A percentile compares a stretch with the other conserved stretches of the same genome.
phyloP scores from a whole-genome alignment of 2,797 vertebrate genomes.

The Anguilla anguilla region DNA sequence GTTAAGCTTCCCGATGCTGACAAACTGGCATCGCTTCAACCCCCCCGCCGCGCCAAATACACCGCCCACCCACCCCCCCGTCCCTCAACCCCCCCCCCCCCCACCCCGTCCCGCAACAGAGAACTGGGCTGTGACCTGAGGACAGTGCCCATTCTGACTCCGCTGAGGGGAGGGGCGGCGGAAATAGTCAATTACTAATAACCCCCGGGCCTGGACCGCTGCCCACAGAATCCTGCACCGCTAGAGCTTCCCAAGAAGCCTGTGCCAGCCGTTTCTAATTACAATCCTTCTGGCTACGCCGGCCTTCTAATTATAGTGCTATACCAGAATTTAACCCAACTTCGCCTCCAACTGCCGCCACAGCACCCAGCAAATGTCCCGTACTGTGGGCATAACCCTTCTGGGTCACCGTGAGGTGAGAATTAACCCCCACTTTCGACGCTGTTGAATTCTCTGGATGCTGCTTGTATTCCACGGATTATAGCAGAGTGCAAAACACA shows the following conservation, averaged over 20 bases:
- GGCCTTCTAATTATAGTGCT: slow-evolving; percentile 36
- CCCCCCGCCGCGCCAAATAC: background rate
- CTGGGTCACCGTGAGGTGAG: background rate
- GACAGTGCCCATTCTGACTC: slow-evolving; percentile 27
- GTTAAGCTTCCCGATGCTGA: slow-evolving; percentile 39
- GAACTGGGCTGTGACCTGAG: slow-evolving; percentile 27
- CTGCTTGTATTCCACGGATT: background rate
- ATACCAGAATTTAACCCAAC: background rate
- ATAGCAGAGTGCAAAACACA: background rate
- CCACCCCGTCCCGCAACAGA: background rate
- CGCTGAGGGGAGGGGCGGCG: background rate
- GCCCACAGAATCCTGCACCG: slow-evolving; percentile 16
- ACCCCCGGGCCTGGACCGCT: background rate
- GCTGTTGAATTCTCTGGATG: background rate
- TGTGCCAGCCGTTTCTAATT: slow-evolving; percentile 43
- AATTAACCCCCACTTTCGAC: background rate
- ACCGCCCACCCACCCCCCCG: background rate
- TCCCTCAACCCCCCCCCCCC: background rate
- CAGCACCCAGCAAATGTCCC: background rate
- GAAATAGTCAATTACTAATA: slow-evolving; percentile 22
- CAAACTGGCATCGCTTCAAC: slow-evolving; percentile 41
- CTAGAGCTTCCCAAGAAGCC: slow-evolving; percentile 18
- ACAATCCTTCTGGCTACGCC: slow-evolving; percentile 36
- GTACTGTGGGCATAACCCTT: background rate
- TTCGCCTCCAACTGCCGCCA: background rate